Base-by-base conservation (phyloP, 2,888 invertebrate species). In the Ferdinandea cuprea region DNA sequence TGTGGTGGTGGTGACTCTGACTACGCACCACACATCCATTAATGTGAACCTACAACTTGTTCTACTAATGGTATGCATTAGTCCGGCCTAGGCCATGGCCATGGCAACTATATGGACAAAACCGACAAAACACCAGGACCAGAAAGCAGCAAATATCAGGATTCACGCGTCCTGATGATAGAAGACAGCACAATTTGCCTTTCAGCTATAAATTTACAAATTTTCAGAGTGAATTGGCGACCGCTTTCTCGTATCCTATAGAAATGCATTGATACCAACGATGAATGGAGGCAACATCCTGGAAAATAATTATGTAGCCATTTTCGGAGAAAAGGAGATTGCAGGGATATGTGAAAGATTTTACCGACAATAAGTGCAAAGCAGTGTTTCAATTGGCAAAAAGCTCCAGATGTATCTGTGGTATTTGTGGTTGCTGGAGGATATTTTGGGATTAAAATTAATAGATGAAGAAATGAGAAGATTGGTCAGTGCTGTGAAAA, bases 41-140 rank as follows among this genome's bases (percentile, higher is more conserved):
- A 83, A 71, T 77, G 44, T 42, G 81, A 72, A 77, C 66, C 66
- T 72, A 68, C 66, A 83, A 83, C 83, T 83, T 83, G 83, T 83
- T 68, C 63, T 35, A 56, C 83, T 83, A 83, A 83, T 83, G 72
- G 83, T 77, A 72, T 83, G 66, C 83, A 83, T 83, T 83, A 83
- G 78, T 73, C 44, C 37, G 19, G 35, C n/a, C 35, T 35, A n/a
- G 42, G 44, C 21, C 21, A 65, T 42, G 59, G 2, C 2, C 25
- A 5, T 25, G 5, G 28, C 28, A 11, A 1, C 32, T 40, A 58
- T 42, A 44, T 61, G 19, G 46, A 63, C 40, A 71, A 65, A 71
- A 71, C 71, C 71, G 17, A 68, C n/a, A n/a, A n/a, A n/a, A n/a
- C 66, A 59, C 46, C 54, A 58, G 50, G 40, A 76, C 50, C 65